Percentiles rank a stretch among this genome's conserved stretches.
Conservation (phyloP, 1,140 invertebrate species). For the Hydropsyche tenuis region DNA sequence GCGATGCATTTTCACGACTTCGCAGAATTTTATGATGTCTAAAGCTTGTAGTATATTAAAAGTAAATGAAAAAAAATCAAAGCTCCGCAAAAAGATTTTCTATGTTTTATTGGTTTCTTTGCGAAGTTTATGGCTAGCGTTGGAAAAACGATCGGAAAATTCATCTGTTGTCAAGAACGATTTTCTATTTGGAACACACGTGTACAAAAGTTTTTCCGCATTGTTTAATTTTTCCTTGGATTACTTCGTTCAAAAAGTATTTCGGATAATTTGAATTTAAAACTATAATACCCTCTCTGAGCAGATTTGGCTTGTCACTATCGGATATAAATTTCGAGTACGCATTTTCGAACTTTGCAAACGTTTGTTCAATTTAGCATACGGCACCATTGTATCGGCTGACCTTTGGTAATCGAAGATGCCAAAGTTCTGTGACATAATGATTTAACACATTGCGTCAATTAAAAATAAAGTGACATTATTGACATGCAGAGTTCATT, state of each 20-base stretch:
- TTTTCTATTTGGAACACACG: not conserved
- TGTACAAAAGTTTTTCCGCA: not conserved
- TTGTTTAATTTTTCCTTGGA: not conserved
- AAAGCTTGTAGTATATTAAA: too few species aligned
- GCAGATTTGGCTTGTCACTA: not conserved
- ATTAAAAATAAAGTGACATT: slow-evolving; percentile 37
- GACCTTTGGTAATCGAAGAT: not conserved
- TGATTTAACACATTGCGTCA: slow-evolving; percentile 9
- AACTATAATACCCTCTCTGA: not conserved
- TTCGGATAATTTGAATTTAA: not conserved
- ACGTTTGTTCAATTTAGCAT: too few species aligned
- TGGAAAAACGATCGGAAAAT: not conserved
- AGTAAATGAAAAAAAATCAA: too few species aligned
- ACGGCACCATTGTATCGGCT: not conserved
- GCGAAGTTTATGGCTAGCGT: not conserved
- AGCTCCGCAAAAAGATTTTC: too few species aligned
- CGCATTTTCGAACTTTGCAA: not conserved
- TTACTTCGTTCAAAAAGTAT: too few species aligned
- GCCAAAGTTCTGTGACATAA: not conserved
- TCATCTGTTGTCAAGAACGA: not conserved
- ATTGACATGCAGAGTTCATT: slow-evolving; percentile 38
- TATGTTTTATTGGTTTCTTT: too few species aligned
- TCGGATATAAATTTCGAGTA: not conserved
- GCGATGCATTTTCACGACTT: too few species aligned
- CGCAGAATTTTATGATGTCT: too few species aligned